These are phyloP conservation scores for Bombus terrestris DNA, from an alignment of 1,140 invertebrate genomes.

Conservation along the genomic window DNA sequence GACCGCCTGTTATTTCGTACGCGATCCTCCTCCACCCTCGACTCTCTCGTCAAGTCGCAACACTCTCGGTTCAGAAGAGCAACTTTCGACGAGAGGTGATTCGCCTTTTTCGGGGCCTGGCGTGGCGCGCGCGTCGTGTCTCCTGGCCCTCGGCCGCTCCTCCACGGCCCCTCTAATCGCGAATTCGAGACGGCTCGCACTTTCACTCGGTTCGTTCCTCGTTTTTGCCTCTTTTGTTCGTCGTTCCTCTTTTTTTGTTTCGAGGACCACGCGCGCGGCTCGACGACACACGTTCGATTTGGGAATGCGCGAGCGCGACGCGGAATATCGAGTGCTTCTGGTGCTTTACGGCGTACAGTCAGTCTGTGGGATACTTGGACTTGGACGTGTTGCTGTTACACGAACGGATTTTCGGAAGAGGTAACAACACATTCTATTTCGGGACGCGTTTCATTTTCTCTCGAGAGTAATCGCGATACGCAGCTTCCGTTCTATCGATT, in stretches of 20 bases:
- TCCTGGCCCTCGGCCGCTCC: conserved; percentile 12
- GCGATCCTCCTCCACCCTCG: not conserved
- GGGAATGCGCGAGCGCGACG: conserved; percentile 30
- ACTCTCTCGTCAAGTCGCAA: not conserved
- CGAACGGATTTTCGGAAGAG: not conserved
- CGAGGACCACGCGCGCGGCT: conserved; percentile 4
- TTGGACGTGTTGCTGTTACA: not conserved
- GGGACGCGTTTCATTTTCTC: not conserved
- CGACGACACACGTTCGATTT: conserved; percentile 34
- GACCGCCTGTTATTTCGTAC: conserved; percentile 50
- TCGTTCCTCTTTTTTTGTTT: not conserved
- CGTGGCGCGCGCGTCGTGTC: conserved; percentile 12
- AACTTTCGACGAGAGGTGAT: conserved; percentile 58
- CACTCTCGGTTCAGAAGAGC: conserved; percentile 19
- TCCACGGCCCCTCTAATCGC: conserved; percentile 52
- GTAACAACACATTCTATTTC: not conserved
- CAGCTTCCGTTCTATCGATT: too few species aligned
- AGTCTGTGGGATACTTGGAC: not conserved
- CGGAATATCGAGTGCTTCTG: conserved; percentile 35
- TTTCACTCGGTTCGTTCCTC: conserved; percentile 52
- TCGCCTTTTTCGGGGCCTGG: conserved; percentile 63
- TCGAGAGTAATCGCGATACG: too few species aligned
- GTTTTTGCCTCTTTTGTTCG: conserved; percentile 27
- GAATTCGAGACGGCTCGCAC: conserved; percentile 58
- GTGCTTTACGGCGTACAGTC: not conserved